Evolutionary conservation across 2,888 invertebrate species (phyloP).

Genomic region (Idaea biselata): DNA sequence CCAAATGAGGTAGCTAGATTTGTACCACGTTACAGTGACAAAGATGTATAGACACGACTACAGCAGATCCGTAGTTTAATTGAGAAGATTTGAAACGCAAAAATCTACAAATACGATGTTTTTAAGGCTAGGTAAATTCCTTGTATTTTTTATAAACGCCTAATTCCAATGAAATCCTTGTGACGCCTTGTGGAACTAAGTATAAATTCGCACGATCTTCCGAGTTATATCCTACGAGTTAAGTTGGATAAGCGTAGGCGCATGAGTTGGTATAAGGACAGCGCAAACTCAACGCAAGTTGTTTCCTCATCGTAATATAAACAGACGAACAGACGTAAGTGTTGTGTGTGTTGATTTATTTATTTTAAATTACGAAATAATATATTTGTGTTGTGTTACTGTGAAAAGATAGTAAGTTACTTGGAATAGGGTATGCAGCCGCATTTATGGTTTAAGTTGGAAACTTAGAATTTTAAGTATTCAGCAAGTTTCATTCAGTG

Average conservation of each 20-base stretch:
- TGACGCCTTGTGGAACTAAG: background rate
- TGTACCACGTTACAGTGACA: no score
- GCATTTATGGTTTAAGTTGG: background rate
- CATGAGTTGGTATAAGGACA: conserved; percentile 59
- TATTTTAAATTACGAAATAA: conserved; percentile 6
- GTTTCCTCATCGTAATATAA: conserved; percentile 59
- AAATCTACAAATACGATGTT: no score
- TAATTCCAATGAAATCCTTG: background rate
- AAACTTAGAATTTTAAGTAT: background rate
- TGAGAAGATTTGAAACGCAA: no score
- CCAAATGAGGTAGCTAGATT: no score
- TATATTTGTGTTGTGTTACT: conserved; percentile 3
- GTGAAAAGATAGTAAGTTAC: background rate
- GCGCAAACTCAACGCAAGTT: conserved; percentile 38
- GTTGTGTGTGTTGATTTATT: conserved; percentile 33
- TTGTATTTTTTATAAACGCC: no score
- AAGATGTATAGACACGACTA: no score
- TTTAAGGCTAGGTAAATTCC: no score
- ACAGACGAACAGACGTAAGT: conserved; percentile 66
- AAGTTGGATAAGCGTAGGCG: conserved; percentile 58
- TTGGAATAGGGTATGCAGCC: background rate
- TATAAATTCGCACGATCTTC: conserved; percentile 8
- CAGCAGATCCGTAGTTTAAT: no score
- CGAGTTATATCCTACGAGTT: conserved; percentile 16
- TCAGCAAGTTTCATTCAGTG: background rate